Conservation (phyloP, 2,797 vertebrate species). For the Sebastes oblongus region DNA sequence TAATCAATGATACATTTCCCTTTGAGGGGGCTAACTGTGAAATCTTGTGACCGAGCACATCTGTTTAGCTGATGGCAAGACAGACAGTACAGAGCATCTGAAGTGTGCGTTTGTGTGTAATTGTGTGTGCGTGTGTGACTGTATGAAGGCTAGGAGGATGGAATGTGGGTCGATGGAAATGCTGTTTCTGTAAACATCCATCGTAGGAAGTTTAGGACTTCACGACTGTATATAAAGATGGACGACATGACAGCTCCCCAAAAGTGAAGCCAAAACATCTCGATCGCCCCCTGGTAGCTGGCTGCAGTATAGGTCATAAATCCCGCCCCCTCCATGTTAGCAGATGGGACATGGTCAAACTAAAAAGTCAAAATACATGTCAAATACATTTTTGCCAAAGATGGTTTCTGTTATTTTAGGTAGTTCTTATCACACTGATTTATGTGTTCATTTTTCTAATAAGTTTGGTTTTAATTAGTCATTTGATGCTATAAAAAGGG, state of each 20-base stretch:
- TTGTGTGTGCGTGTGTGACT: background rate
- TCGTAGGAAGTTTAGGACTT: background rate
- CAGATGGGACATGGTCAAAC: background rate
- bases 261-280: background rate
- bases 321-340: background rate
- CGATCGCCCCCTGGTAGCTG: background rate
- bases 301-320: background rate
- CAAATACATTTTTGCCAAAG: background rate
- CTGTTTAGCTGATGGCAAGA: slow-evolving; percentile 60
- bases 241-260: background rate
- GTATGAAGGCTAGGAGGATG: background rate
- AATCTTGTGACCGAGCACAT: slow-evolving; percentile 45
- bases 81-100: slow-evolving; percentile 17
- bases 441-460: background rate
- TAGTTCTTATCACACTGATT: background rate
- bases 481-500: background rate
- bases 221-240: background rate
- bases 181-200: background rate
- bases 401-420: background rate
- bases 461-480: background rate
- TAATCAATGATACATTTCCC: slow-evolving; percentile 50
- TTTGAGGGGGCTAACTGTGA: slow-evolving; percentile 31
- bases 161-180: background rate
- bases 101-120: background rate
- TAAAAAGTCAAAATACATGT: background rate